Evolutionary conservation across 2,888 invertebrate species (phyloP).

Genomic region (Eilema sororculum): DNA sequence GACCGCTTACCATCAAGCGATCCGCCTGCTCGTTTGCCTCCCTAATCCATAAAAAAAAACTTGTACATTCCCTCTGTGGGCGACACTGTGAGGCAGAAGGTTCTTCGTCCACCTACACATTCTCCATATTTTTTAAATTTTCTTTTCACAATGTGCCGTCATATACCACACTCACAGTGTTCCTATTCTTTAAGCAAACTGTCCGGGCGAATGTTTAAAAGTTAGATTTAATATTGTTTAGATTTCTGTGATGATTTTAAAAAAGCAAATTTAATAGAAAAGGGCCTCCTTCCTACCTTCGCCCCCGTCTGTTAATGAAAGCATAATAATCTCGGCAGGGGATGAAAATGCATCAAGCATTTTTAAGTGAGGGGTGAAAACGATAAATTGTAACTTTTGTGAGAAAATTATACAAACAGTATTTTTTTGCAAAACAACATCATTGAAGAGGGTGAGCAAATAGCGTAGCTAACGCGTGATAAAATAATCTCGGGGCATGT

Average conservation of each 20-base stretch:
- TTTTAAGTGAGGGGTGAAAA: slow-evolving; percentile 19
- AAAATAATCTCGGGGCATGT: neutral
- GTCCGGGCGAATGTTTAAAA: too few relatives aligned
- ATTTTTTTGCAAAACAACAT: slow-evolving; percentile 17
- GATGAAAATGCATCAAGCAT: slow-evolving; percentile 24
- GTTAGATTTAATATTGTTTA: neutral
- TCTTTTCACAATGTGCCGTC: too few relatives aligned
- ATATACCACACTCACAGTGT: too few relatives aligned
- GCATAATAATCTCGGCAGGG: slow-evolving; percentile 23
- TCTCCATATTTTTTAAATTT: too few relatives aligned
- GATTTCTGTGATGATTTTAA: slow-evolving; percentile 12
- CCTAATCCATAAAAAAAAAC: too few relatives aligned
- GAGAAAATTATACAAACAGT: slow-evolving; percentile 20
- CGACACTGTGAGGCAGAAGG: too few relatives aligned
- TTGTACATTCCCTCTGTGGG: too few relatives aligned
- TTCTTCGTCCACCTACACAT: too few relatives aligned
- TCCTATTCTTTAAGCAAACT: too few relatives aligned
- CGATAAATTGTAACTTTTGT: slow-evolving; percentile 23
- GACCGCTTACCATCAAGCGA: too few relatives aligned
- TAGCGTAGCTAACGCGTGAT: slow-evolving; percentile 19
- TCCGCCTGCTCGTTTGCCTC: too few relatives aligned
- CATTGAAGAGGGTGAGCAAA: slow-evolving; percentile 19
- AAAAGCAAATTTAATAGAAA: slow-evolving; percentile 14
- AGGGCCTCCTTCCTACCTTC: neutral
- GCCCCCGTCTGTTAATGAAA: slow-evolving; percentile 23